Base-by-base conservation (phyloP, 2,888 invertebrate genomes). In the Spodoptera littoralis region DNA sequence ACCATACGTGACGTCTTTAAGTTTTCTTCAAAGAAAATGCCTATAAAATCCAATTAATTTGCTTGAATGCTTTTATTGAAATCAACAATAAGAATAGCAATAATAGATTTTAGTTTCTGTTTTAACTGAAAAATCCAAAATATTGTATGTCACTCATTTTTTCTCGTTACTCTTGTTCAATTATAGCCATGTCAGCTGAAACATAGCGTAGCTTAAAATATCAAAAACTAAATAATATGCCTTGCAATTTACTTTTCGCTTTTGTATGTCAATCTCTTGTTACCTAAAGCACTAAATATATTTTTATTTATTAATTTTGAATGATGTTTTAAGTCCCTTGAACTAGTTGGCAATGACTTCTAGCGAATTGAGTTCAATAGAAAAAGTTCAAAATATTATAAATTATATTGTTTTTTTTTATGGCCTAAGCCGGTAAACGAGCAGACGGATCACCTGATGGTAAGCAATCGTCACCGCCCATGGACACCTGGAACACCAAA, bases 231-330 rank as follows among this genome's bases (percentile, higher is more conserved):
- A 56, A 58, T n/a, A n/a, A n/a, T n/a, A n/a, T n/a, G 4, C 53
- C 5, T 1, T 43, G 44, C 54, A 70, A 75, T 70, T 59, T 54
- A 54, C 56, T 61, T 75, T 63, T 63, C 13, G 30, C 36, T 55
- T 12, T 5, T 27, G 8, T 71, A 55, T 48, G 51, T 56, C 58
- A 64, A 49, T 56, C 44, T 43, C n/a, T 43, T 74, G 52, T 13
- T 27, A 1, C 18, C 18, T 18, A 59, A 61, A 47, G 12, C 24
- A 47, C 47, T 55, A 18, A 51, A 60, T 43, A 43, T 51, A 57
- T 41, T 30, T 48, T 62, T 57, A n/a, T 58, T 27, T 44, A 11
- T 46, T 36, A 47, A 18, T 5, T 47, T 65, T 56, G 6, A 30
- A 47, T 3, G 6, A 9, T 36, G 6, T 6, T 43, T 46, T 4